phyloP scores from a whole-genome alignment of 2,113 vertebrate genomes.

The Grammomys dolichurus region DNA sequence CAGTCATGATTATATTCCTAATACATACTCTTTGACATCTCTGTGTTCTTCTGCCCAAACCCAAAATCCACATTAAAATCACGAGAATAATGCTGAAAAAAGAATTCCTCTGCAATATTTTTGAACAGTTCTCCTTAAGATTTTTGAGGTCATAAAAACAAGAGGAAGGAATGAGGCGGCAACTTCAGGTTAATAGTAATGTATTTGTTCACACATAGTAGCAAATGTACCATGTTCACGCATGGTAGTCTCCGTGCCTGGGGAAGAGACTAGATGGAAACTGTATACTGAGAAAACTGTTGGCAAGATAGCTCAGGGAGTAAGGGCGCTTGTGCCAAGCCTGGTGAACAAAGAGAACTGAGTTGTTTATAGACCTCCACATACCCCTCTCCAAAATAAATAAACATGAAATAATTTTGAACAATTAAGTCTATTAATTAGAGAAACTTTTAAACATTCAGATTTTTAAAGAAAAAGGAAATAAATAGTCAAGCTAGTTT shows the following conservation, averaged over 20 bases:
- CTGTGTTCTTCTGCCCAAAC: slow-evolving; percentile 15
- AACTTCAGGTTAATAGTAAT: slow-evolving; percentile 37
- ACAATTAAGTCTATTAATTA: slow-evolving; percentile 47
- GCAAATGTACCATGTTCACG: slow-evolving; percentile 12
- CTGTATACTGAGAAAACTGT: not conserved
- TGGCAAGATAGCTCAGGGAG: not conserved
- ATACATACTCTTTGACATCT: not conserved
- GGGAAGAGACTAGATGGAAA: not conserved
- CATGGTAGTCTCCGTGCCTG: not conserved
- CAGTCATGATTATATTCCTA: slow-evolving; percentile 40
- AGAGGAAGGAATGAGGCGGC: slow-evolving; percentile 27
- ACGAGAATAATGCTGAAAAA: slow-evolving; percentile 42
- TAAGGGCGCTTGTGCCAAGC: not conserved
- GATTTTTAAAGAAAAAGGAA: not conserved
- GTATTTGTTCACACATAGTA: not conserved
- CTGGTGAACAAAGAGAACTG: not conserved
- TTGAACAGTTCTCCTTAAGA: slow-evolving; percentile 52
- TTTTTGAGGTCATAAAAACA: slow-evolving; percentile 50
- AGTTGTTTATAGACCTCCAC: not conserved
- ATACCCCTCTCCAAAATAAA: not conserved
- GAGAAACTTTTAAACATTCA: slow-evolving; percentile 11
- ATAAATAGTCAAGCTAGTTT: not conserved
- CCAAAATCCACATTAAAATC: not conserved
- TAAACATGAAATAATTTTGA: slow-evolving; percentile 16
- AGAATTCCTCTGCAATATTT: slow-evolving; percentile 38